A percentile compares a stretch with the other conserved stretches of the same genome.
Conservation (phyloP, 2,888 invertebrate species). For the Chromoteleia sp. region DNA sequence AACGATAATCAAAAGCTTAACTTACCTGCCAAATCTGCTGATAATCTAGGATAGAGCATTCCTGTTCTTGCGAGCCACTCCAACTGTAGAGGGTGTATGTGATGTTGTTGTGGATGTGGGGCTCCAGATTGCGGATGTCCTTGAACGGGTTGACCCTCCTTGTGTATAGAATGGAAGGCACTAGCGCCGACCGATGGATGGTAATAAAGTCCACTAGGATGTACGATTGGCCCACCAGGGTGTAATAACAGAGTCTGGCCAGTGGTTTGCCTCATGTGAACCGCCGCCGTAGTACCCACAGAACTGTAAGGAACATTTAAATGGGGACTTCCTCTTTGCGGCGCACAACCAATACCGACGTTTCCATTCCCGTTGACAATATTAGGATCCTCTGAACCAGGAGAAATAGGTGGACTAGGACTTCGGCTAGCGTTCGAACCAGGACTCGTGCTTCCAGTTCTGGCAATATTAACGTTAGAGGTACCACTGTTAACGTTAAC, state of each 20-base stretch:
- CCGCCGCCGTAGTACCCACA: constrained; percentile 71
- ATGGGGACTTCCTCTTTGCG: constrained; percentile 57
- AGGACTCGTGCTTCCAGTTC: constrained; percentile 86
- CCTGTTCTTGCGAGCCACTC: constrained; percentile 97
- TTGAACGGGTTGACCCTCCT: constrained; percentile 84
- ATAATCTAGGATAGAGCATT: constrained; percentile 95
- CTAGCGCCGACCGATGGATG: constrained; percentile 80
- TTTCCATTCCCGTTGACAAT: constrained; percentile 68
- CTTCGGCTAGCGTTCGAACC: constrained; percentile 88
- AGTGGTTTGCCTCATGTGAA: constrained; percentile 75
- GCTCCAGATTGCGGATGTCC: constrained; percentile 78
- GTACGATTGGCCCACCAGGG: constrained; percentile 80
- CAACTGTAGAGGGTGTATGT: constrained; percentile 89
- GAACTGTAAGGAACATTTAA: constrained; percentile 71
- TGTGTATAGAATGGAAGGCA: constrained; percentile 85
- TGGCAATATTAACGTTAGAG: constrained; percentile 73
- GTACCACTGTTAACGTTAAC: constrained; percentile 49
- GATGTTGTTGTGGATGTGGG: constrained; percentile 87
- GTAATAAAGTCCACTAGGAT: constrained; percentile 81
- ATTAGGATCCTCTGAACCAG: constrained; percentile 90
- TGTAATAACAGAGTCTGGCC: constrained; percentile 81
- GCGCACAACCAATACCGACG: constrained; percentile 24
- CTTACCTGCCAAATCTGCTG: constrained; percentile 91
- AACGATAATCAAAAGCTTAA: not conserved
- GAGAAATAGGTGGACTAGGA: constrained; percentile 92